Conservation (phyloP, 2,797 vertebrate genomes). For the Artibeus jamaicensis region DNA sequence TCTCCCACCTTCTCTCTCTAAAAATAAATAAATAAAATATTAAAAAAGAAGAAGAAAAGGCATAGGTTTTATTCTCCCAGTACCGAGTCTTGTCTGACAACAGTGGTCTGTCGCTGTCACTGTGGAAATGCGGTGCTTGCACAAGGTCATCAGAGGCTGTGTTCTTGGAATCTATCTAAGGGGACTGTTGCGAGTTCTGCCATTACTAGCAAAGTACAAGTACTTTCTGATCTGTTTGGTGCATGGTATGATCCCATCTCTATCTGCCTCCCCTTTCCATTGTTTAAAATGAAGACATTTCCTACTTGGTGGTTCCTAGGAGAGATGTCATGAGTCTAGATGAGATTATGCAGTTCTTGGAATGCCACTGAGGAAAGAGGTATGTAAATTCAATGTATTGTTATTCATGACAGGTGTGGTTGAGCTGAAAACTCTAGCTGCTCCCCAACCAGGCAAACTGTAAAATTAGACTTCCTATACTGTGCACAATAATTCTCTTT, state of each 20-base stretch:
- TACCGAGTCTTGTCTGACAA: neutral
- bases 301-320: neutral
- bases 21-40: no score
- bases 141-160: neutral
- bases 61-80: neutral
- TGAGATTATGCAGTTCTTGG: conserved; percentile 44
- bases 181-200: neutral
- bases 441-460: conserved; percentile 47
- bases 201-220: neutral
- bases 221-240: neutral
- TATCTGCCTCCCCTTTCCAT: neutral
- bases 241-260: neutral
- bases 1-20: no score
- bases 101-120: neutral
- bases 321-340: conserved; percentile 26
- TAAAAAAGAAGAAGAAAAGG: no score
- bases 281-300: conserved; percentile 57
- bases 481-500: conserved; percentile 48
- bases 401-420: conserved; percentile 59
- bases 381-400: conserved; percentile 64
- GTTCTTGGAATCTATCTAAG: neutral
- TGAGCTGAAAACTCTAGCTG: conserved; percentile 56
- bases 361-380: conserved; percentile 64
- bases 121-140: neutral
- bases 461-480: conserved; percentile 46